Evolutionary conservation across 2,888 invertebrate genomes (phyloP).

Genomic region (Podotricha telesiphe): DNA sequence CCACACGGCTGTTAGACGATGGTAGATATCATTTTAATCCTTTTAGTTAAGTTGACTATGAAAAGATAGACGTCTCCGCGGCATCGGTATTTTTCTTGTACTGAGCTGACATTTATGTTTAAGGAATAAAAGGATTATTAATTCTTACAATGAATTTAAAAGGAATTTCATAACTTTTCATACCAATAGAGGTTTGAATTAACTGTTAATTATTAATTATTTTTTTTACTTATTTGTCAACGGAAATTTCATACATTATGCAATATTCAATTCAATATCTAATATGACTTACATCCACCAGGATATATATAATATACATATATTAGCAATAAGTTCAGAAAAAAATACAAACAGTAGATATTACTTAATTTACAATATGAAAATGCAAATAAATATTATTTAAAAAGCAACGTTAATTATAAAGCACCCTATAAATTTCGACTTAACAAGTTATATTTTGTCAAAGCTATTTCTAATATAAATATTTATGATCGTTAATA

Average conservation of each 20-base stretch:
- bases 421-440: background rate
- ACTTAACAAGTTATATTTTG: constrained; percentile 16
- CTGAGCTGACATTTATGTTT: constrained; percentile 50
- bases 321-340: background rate
- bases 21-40: constrained; percentile 84
- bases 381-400: background rate
- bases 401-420: constrained; percentile 2
- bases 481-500: constrained; percentile 16
- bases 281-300: background rate
- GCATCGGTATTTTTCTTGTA: constrained; percentile 75
- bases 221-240: background rate
- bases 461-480: constrained; percentile 9
- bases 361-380: background rate
- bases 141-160: constrained; percentile 39
- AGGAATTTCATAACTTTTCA: constrained; percentile 9
- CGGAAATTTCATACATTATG: no score
- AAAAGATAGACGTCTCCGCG: constrained; percentile 78
- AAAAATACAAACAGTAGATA: background rate
- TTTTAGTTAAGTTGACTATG: constrained; percentile 84
- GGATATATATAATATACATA: background rate
- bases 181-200: constrained; percentile 5
- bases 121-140: constrained; percentile 40
- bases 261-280: background rate
- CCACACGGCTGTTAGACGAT: constrained; percentile 80
- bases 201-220: background rate